phyloP scores from a whole-genome alignment of 2,888 invertebrate genomes.

The Rhamphomyia laevipes region DNA sequence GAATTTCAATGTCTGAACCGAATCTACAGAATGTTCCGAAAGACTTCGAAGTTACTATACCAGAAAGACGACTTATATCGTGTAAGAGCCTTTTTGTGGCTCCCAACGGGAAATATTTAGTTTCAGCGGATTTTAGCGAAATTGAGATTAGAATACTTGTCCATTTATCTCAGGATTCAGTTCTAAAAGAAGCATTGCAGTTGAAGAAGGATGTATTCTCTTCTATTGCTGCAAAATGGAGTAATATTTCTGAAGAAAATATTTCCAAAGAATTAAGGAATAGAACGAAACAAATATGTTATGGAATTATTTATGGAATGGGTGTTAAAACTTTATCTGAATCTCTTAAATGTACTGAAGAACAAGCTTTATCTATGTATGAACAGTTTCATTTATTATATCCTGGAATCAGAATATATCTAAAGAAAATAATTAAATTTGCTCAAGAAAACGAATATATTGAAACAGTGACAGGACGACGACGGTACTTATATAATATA shows the following conservation, averaged over 20 bases:
- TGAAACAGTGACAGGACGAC: constrained; percentile 67
- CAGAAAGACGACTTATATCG: constrained; percentile 21
- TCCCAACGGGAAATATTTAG: constrained; percentile 45
- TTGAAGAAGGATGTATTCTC: constrained; percentile 68
- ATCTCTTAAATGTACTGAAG: constrained; percentile 62
- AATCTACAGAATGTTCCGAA: constrained; percentile 87
- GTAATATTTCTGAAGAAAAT: constrained; percentile 52
- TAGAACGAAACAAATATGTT: constrained; percentile 84
- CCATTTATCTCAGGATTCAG: constrained; percentile 70
- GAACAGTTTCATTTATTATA: constrained; percentile 70
- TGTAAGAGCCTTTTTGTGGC: constrained; percentile 61
- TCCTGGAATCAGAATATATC: constrained; percentile 46
- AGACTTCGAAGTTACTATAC: constrained; percentile 53
- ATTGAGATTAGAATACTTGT: constrained; percentile 87
- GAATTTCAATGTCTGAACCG: constrained; percentile 86
- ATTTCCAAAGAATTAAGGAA: constrained; percentile 69
- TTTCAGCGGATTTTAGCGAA: constrained; percentile 95
- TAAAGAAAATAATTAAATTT: constrained; percentile 41
- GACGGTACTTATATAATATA: constrained; percentile 67
- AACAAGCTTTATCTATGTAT: constrained; percentile 68
- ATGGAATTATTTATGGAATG: constrained; percentile 97
- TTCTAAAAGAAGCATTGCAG: constrained; percentile 54
- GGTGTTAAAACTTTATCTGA: constrained; percentile 71
- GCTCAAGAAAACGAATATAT: constrained; percentile 66
- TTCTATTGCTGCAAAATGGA: constrained; percentile 77